These are phyloP conservation scores for Pionites leucogaster DNA, from an alignment of 2,113 vertebrate genomes.

Conservation along the genomic window DNA sequence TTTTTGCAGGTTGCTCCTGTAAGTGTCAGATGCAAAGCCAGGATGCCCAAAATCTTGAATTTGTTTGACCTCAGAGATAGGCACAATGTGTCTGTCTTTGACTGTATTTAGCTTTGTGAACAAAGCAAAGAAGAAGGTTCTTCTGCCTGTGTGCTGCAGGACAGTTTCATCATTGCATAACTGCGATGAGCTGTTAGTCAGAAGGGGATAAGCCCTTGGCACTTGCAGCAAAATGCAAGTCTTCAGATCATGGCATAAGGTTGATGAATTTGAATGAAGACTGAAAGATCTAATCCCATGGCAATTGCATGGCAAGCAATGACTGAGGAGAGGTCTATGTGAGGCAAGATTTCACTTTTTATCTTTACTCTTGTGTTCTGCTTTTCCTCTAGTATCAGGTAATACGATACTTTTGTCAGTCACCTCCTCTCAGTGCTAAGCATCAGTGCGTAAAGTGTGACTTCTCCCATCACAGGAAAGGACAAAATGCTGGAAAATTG, in stretches of 20 bases:
- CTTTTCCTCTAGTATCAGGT: neutral
- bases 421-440: neutral
- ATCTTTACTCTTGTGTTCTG: neutral
- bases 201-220: neutral
- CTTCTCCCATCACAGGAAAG: neutral
- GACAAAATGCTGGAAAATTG: neutral
- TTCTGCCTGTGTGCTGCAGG: neutral
- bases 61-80: neutral
- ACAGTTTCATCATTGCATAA: neutral
- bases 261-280: neutral
- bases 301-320: neutral
- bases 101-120: neutral
- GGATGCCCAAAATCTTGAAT: neutral
- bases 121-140: neutral
- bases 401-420: neutral
- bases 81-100: neutral
- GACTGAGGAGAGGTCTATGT: neutral
- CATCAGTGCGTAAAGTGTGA: neutral
- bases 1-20: neutral
- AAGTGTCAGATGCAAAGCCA: neutral
- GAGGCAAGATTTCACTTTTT: neutral
- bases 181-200: neutral
- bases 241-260: neutral
- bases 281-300: neutral
- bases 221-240: neutral